phyloP scores from a whole-genome alignment of 2,113 vertebrate genomes.

The Xiphophorus maculatus region DNA sequence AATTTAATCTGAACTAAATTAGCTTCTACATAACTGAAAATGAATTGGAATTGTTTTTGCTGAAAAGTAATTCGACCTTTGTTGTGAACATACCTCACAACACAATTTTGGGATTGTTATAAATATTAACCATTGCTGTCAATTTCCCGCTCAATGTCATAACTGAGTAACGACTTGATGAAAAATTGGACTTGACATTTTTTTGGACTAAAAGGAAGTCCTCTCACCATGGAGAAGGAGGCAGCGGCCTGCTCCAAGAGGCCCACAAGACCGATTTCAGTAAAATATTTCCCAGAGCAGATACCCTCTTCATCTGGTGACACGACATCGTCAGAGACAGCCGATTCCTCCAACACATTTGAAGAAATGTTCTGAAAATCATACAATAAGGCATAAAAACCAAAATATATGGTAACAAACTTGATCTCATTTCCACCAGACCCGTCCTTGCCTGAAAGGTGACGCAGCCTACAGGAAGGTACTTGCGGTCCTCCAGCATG shows the following conservation, averaged over 20 bases:
- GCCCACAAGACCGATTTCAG: slow-evolving; percentile 95
- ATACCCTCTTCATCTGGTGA: slow-evolving; percentile 99
- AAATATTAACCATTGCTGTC: background rate
- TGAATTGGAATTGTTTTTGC: background rate
- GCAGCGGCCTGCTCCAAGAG: slow-evolving; percentile 96
- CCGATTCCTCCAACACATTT: slow-evolving; percentile 97
- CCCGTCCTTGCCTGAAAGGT: slow-evolving; percentile 89
- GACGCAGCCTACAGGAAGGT: slow-evolving; percentile 97
- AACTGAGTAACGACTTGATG: background rate
- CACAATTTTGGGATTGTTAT: background rate
- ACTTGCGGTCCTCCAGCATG: slow-evolving; percentile 98
- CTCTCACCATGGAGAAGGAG: slow-evolving; percentile 95
- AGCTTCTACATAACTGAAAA: background rate
- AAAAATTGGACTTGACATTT: no score
- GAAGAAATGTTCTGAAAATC: slow-evolving; percentile 92
- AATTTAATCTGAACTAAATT: no score
- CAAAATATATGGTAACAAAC: background rate
- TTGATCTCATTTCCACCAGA: background rate
- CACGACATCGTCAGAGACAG: slow-evolving; percentile 97
- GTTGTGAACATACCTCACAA: background rate
- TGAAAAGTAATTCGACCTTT: background rate
- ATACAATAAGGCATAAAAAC: background rate
- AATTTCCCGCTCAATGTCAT: background rate
- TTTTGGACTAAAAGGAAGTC: background rate
- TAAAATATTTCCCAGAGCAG: slow-evolving; percentile 98